Percentiles rank a stretch among this genome's conserved stretches.
Evolutionary conservation across 2,113 vertebrate genomes (phyloP).

Genomic region (Phaethon lepturus): DNA sequence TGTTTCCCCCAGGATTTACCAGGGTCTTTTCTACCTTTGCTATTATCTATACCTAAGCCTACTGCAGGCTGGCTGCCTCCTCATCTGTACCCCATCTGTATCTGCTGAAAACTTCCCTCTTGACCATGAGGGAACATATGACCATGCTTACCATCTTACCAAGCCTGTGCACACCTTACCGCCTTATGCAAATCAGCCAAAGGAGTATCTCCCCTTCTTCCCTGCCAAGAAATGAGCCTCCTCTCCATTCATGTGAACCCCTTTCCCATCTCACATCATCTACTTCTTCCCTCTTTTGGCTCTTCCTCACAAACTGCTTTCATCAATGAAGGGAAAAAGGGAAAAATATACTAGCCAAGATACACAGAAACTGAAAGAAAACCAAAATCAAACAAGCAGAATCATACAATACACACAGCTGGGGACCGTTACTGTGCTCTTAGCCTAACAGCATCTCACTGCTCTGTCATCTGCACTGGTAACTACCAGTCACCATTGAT

Average conservation of each 20-base stretch:
- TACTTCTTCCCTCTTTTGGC: not conserved
- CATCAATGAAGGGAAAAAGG: not conserved
- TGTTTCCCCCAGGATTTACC: not conserved
- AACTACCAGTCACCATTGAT: not conserved
- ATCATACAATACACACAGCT: not conserved
- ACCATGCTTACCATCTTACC: not conserved
- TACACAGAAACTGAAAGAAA: not conserved
- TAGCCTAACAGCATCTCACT: not conserved
- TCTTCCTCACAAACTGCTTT: not conserved
- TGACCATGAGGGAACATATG: not conserved
- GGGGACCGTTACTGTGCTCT: not conserved
- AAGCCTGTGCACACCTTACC: not conserved
- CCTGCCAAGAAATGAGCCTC: not conserved
- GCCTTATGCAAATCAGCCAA: not conserved
- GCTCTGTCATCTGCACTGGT: not conserved
- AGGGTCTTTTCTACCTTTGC: not conserved
- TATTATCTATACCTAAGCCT: not conserved
- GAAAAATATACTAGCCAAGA: not conserved
- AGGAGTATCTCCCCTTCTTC: not conserved
- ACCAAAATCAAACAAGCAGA: not conserved
- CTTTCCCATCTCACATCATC: not conserved
- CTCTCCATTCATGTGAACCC: not conserved
- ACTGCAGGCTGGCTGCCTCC: not conserved
- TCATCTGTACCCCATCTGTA: not conserved
- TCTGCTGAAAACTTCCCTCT: not conserved